These are phyloP conservation scores for Alauda arvensis DNA, from an alignment of 2,797 vertebrate genomes.

Conservation along the genomic window DNA sequence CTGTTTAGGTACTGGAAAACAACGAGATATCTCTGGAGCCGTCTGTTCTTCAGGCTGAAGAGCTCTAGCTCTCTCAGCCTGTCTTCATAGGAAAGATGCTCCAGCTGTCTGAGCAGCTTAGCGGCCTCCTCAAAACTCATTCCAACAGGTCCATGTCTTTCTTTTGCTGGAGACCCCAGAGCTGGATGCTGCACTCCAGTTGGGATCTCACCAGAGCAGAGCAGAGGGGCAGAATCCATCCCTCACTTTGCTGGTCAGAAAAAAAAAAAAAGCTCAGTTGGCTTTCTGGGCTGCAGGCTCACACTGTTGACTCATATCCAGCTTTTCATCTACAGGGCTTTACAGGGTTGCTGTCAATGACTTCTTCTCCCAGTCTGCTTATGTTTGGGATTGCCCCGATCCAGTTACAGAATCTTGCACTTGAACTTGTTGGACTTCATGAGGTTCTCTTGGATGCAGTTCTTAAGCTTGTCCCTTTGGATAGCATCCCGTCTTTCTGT, in stretches of 20 bases:
- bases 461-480: neutral
- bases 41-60: neutral
- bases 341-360: neutral
- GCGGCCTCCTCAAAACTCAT: neutral
- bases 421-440: neutral
- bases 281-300: neutral
- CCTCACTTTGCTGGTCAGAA: neutral
- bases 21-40: neutral
- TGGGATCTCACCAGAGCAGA: neutral
- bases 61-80: neutral
- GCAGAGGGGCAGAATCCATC: neutral
- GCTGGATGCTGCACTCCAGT: neutral
- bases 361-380: neutral
- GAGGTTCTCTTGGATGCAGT: neutral
- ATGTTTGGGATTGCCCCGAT: neutral
- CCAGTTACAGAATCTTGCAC: neutral
- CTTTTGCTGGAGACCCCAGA: neutral
- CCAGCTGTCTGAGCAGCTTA: neutral
- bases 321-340: neutral
- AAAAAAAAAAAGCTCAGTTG: too few species aligned
- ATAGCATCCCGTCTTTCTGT: neutral
- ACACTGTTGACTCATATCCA: neutral
- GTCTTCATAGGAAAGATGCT: neutral
- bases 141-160: neutral
- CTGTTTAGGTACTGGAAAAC: neutral